Conservation (phyloP, 1,140 invertebrate species). For the Panagrolaimus sp. region DNA sequence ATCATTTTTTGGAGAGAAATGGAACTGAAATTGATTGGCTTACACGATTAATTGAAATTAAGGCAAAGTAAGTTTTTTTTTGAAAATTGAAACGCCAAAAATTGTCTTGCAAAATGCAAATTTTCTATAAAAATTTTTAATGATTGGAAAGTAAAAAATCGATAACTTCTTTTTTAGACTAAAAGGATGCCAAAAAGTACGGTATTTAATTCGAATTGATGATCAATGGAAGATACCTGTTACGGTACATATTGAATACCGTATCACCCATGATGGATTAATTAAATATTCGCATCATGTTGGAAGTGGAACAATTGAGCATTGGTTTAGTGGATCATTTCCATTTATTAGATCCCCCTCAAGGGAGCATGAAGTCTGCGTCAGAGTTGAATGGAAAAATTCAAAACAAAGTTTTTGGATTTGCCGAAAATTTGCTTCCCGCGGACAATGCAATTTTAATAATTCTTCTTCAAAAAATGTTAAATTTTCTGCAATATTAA, state of each 20-base stretch:
- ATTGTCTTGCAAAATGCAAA: not conserved
- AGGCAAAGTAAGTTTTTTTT: slow-evolving; percentile 30
- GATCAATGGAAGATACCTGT: slow-evolving; percentile 16
- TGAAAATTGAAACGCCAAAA: not conserved
- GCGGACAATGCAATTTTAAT: not conserved
- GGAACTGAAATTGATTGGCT: slow-evolving; percentile 43
- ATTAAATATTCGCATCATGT: slow-evolving; percentile 24
- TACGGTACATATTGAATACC: slow-evolving; percentile 24
- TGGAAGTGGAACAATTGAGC: slow-evolving; percentile 25
- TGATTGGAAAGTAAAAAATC: too few species aligned
- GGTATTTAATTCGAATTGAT: slow-evolving; percentile 23
- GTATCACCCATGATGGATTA: slow-evolving; percentile 19
- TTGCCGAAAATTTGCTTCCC: not conserved
- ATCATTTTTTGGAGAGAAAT: slow-evolving; percentile 37
- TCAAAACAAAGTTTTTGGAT: slow-evolving; percentile 3
- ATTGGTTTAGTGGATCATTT: slow-evolving; percentile 26
- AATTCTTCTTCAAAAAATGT: too few species aligned
- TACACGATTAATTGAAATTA: slow-evolving; percentile 34
- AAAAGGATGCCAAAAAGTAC: slow-evolving; percentile 25
- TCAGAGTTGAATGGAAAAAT: slow-evolving; percentile 4
- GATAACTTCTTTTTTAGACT: slow-evolving; percentile 19
- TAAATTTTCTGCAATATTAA: too few species aligned
- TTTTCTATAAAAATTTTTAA: too few species aligned
- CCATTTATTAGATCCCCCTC: not conserved
- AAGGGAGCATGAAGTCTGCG: slow-evolving; percentile 24